A percentile compares a stretch with the other conserved stretches of the same genome.
phyloP scores from a whole-genome alignment of 2,888 invertebrate species.

The Drosophila subsilvestris region DNA sequence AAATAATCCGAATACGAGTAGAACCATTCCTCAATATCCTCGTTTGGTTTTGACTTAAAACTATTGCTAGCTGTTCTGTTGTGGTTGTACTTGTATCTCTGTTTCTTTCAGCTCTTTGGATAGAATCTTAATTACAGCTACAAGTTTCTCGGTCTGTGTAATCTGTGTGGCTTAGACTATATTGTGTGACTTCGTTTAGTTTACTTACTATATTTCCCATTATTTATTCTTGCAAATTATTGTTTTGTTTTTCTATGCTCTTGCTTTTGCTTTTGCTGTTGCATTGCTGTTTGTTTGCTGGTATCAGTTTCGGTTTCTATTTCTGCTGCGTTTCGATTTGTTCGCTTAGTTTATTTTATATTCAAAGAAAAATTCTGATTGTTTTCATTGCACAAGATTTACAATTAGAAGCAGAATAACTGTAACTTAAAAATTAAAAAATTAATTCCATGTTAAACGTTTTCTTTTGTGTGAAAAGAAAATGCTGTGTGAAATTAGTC shows the following conservation, averaged over 20 bases:
- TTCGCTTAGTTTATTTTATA: constrained; percentile 63
- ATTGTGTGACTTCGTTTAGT: constrained; percentile 59
- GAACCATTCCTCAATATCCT: constrained; percentile 10
- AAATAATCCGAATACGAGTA: background rate
- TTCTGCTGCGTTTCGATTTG: constrained; percentile 27
- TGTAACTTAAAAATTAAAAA: constrained; percentile 84
- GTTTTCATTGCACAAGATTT: constrained; percentile 84
- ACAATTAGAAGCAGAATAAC: constrained; percentile 85
- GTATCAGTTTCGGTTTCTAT: constrained; percentile 21
- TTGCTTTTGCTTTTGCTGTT: constrained; percentile 25
- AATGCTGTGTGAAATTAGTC: constrained; percentile 40
- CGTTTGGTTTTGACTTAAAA: constrained; percentile 30
- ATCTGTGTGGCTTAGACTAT: constrained; percentile 63
- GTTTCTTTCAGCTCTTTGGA: constrained; percentile 48
- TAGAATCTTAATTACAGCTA: constrained; percentile 56
- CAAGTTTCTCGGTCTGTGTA: constrained; percentile 39
- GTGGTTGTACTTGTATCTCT: constrained; percentile 38
- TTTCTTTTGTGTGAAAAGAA: constrained; percentile 39
- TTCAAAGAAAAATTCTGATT: constrained; percentile 84
- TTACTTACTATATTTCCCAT: constrained; percentile 46
- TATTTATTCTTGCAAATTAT: constrained; percentile 31
- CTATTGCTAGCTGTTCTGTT: constrained; percentile 55
- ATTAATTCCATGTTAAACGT: constrained; percentile 54
- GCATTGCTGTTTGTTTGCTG: constrained; percentile 39
- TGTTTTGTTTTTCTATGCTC: constrained; percentile 12